Evolutionary conservation across 2,888 invertebrate species (phyloP), one percentile per base, ranked within the genome.

Genomic region (Panopea generosa): DNA sequence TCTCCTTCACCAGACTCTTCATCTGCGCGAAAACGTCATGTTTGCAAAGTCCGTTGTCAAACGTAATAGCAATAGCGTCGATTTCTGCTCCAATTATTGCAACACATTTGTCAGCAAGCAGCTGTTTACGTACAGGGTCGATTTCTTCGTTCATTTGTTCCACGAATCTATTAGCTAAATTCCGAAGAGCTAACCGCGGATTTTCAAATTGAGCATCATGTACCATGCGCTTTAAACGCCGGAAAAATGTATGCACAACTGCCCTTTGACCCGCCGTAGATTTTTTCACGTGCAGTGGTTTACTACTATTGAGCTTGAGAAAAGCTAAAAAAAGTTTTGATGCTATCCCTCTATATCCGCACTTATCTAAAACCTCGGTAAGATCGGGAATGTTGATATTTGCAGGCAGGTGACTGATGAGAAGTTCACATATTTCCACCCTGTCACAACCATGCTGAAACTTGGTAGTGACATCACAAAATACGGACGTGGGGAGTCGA

Each of bases 11-110:
- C 0, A 81, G 55, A 16, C 53, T n/a, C 27, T 67, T 55, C 26
- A 81, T 72, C n/a, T 79, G 72, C 2, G 40, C 27, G 27, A 83
- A 80, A 1, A 81, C 59, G 4, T 63, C 66, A 29, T 77, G 65
- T 16, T 77, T 38, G 9, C 69, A 61, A 20, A 80, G 62, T 29
- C 66, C 47, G 9, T 52, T 50, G 26, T 80, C 65, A 47, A 76
- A 76, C 14, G 82, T 82, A 20, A 82, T 82, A 14, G 66, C 53
- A 53, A 53, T 53, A 43, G 62, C 62, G 24, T 62, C 62, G 14
- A 62, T 29, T 40, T 62, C 62, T 6, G 50, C 69, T 11, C 62
- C 66, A 20, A 78, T 26, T 11, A 73, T 49, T 14, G 67, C 59
- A 4, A 74, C 52, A 50, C 66, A 73, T 61, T 66, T 61, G 43